phyloP scores from a whole-genome alignment of 2,113 vertebrate species.

The Hyperoodon ampullatus region DNA sequence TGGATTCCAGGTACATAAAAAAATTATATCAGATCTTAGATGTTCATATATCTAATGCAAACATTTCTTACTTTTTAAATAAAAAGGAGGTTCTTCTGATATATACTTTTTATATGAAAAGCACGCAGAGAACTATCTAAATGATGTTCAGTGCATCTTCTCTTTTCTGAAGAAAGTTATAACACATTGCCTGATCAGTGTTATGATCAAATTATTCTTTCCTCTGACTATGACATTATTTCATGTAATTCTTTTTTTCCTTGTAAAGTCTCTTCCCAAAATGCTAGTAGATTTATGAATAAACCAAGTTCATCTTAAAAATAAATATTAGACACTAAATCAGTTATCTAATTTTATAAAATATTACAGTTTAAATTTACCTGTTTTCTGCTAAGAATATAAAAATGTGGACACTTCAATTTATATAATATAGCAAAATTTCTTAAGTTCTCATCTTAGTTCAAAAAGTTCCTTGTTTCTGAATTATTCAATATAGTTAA shows the following conservation, averaged over 20 bases:
- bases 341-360: not conserved
- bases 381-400: not conserved
- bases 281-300: not conserved
- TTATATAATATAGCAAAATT: not conserved
- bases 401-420: not conserved
- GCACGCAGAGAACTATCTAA: not conserved
- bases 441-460: not conserved
- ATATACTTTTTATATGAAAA: not conserved
- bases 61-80: not conserved
- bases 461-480: not conserved
- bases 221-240: not conserved
- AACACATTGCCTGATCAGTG: not conserved
- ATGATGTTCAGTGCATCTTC: not conserved
- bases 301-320: not conserved
- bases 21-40: not conserved
- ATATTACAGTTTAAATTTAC: not conserved
- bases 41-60: not conserved
- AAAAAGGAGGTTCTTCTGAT: not conserved
- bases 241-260: not conserved
- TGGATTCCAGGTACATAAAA: not conserved
- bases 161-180: not conserved
- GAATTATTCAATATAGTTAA: not conserved
- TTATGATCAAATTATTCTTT: not conserved
- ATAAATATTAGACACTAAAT: not conserved
- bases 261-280: not conserved